phyloP scores from a whole-genome alignment of 2,888 invertebrate genomes.

The Cartodere bifasciata region DNA sequence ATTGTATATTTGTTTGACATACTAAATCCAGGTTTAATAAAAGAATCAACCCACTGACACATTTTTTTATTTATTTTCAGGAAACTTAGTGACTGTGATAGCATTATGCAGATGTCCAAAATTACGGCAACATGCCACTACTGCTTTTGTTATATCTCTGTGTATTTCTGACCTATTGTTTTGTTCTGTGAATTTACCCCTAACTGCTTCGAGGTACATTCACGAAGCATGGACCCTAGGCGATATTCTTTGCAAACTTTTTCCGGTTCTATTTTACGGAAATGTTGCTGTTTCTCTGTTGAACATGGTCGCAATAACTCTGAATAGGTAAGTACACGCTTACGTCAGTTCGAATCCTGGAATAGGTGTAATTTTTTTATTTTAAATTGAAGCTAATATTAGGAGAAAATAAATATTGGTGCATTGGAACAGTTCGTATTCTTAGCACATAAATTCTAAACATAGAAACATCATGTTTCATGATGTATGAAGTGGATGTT shows the following conservation, averaged over 20 bases:
- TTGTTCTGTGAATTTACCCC: constrained; percentile 70
- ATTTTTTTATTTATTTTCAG: constrained; percentile 40
- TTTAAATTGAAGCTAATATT: no score
- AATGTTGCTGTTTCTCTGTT: constrained; percentile 78
- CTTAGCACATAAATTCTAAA: no score
- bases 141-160: constrained; percentile 75
- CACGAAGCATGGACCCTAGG: constrained; percentile 72
- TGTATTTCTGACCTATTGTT: constrained; percentile 78
- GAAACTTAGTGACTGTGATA: constrained; percentile 69
- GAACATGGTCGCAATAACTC: constrained; percentile 81
- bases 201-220: constrained; percentile 73
- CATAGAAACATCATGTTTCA: no score
- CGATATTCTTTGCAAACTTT: constrained; percentile 63
- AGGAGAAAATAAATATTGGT: no score
- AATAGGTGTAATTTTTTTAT: no score
- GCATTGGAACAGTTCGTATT: no score
- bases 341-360: constrained; percentile 1
- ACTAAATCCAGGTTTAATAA: no score
- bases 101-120: constrained; percentile 68
- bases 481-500: no score
- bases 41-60: no score
- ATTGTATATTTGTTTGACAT: no score
- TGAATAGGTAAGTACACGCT: constrained; percentile 70
- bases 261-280: constrained; percentile 80
- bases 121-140: constrained; percentile 71